A percentile compares a stretch with the other conserved stretches of the same genome.
phyloP scores from a whole-genome alignment of 2,888 invertebrate species.

The Cetonia aurata region DNA sequence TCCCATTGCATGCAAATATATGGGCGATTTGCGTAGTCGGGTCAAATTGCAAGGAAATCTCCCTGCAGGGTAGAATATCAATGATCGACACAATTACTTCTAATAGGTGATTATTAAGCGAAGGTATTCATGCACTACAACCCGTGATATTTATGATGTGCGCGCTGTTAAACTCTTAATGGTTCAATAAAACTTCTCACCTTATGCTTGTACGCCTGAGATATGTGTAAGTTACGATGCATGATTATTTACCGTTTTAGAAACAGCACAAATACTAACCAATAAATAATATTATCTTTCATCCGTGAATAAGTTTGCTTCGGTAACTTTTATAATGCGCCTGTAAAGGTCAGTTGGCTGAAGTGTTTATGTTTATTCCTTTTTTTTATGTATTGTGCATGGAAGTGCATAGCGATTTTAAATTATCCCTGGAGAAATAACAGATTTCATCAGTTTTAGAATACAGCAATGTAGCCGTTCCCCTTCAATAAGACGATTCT shows the following conservation, averaged over 20 bases:
- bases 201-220: conserved; percentile 43
- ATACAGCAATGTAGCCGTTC: no score
- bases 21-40: neutral
- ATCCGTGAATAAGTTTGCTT: conserved; percentile 33
- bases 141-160: conserved; percentile 46
- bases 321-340: conserved; percentile 11
- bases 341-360: conserved; percentile 32
- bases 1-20: no score
- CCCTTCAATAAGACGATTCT: no score
- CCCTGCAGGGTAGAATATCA: conserved; percentile 11
- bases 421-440: no score
- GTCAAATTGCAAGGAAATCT: conserved; percentile 9
- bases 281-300: conserved; percentile 37
- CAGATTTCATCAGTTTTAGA: no score
- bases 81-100: conserved; percentile 34
- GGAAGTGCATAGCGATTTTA: no score
- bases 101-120: conserved; percentile 38
- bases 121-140: conserved; percentile 38
- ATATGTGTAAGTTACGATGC: conserved; percentile 15
- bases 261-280: conserved; percentile 6
- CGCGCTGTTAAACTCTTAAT: conserved; percentile 46
- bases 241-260: conserved; percentile 28
- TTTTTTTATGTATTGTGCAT: no score
- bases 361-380: no score
- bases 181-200: conserved; percentile 50